These are phyloP conservation scores for Vollenhovia emeryi DNA, from an alignment of 1,140 invertebrate species.

Conservation along the genomic window DNA sequence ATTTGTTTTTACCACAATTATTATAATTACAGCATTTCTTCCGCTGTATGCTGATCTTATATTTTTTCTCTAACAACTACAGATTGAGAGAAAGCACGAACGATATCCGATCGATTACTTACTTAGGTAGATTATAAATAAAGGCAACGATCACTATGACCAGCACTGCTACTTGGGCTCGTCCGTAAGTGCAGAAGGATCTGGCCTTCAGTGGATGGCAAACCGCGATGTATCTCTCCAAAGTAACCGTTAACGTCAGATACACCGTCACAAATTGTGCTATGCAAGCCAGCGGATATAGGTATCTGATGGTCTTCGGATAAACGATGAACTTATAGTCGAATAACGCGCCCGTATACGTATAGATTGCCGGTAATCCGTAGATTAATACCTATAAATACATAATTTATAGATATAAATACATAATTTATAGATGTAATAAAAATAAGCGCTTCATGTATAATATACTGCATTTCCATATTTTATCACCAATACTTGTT, in stretches of 20 bases:
- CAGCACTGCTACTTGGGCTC: slow-evolving; percentile 94
- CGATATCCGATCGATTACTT: slow-evolving; percentile 60
- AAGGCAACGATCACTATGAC: slow-evolving; percentile 93
- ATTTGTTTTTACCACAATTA: slow-evolving; percentile 3
- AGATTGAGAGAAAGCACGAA: not conserved
- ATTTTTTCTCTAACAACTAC: not conserved
- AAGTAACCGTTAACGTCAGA: slow-evolving; percentile 97
- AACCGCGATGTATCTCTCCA: slow-evolving; percentile 98
- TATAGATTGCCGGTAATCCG: slow-evolving; percentile 93
- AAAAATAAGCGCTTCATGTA: not conserved
- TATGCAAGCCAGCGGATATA: slow-evolving; percentile 95
- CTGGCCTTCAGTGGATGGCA: slow-evolving; percentile 96
- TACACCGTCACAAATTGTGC: slow-evolving; percentile 98
- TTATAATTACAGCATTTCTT: not conserved
- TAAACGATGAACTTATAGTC: slow-evolving; percentile 93
- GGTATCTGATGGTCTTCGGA: slow-evolving; percentile 92
- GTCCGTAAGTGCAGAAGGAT: slow-evolving; percentile 95
- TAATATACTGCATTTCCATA: not conserved
- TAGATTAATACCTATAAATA: slow-evolving; percentile 91
- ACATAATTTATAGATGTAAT: not conserved
- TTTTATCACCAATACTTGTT: no score
- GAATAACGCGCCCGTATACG: slow-evolving; percentile 91
- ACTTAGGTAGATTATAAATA: slow-evolving; percentile 94
- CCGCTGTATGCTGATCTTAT: not conserved
- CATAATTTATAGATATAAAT: not conserved